These are phyloP conservation scores for Nasonia giraulti DNA, from an alignment of 1,140 invertebrate species.

Conservation along the genomic window DNA sequence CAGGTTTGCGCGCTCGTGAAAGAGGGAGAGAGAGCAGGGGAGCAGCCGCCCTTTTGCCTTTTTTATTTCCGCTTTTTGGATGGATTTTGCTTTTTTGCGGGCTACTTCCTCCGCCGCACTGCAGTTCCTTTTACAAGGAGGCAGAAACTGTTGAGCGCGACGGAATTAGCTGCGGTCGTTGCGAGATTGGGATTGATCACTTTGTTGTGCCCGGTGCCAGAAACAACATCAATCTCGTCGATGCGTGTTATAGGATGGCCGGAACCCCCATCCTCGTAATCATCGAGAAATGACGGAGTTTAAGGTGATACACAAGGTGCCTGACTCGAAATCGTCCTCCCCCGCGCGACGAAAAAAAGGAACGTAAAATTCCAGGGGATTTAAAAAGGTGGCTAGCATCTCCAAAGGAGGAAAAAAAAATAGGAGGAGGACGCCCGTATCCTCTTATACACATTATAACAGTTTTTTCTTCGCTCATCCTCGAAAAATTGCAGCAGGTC, in stretches of 20 bases:
- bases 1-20: conserved; percentile 52
- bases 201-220: too few species aligned
- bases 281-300: background rate
- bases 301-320: background rate
- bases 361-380: conserved; percentile 42
- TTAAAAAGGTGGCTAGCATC: conserved; percentile 41
- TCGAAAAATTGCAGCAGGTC: conserved; percentile 60
- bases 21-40: background rate
- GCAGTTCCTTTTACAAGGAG: background rate
- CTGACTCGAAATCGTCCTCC: conserved; percentile 19
- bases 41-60: conserved; percentile 41
- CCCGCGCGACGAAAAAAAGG: background rate
- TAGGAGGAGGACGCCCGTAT: conserved; percentile 31
- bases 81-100: conserved; percentile 5
- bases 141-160: conserved; percentile 5
- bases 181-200: background rate
- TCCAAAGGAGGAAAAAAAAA: background rate
- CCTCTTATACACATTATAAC: conserved; percentile 36
- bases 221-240: too few species aligned
- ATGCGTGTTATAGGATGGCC: too few species aligned
- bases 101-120: conserved; percentile 27
- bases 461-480: conserved; percentile 29
- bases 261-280: conserved; percentile 6
- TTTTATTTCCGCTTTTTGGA: conserved; percentile 51
- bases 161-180: conserved; percentile 19